Conservation (phyloP, 2,797 vertebrate genomes). For the Loriculus beryllinus region DNA sequence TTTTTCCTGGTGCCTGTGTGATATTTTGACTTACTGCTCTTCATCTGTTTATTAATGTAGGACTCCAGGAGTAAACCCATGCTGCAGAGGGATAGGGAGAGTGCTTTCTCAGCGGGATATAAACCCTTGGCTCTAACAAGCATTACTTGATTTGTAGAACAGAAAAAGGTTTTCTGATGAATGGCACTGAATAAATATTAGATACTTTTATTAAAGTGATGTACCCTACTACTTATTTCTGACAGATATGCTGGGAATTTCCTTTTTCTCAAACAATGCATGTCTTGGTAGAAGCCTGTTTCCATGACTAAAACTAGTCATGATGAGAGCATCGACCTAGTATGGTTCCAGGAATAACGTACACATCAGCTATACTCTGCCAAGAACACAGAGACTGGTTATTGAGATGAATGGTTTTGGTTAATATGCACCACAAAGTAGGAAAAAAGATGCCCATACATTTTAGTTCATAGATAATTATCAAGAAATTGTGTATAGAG, state of each 20-base stretch:
- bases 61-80: not conserved
- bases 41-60: not conserved
- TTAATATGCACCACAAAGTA: conserved; percentile 50
- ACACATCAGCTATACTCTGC: conserved; percentile 40
- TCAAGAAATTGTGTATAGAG: conserved; percentile 55
- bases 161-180: not conserved
- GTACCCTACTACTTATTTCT: not conserved
- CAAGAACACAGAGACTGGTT: conserved; percentile 41
- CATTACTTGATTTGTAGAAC: not conserved
- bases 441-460: conserved; percentile 50
- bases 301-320: conserved; percentile 67
- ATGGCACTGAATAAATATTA: not conserved
- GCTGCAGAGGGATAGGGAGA: not conserved
- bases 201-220: not conserved
- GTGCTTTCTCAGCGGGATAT: fast-evolving
- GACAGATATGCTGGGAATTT: conserved; percentile 41
- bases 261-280: conserved; percentile 50
- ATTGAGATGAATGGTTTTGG: conserved; percentile 65
- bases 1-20: not conserved
- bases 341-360: conserved; percentile 63
- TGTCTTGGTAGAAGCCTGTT: conserved; percentile 43
- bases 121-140: not conserved
- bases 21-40: not conserved
- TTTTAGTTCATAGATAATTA: conserved; percentile 66
- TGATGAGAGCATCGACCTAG: conserved; percentile 43